Evolutionary conservation across 2,888 invertebrate species (phyloP).

Genomic region (Podabrus alpinus): DNA sequence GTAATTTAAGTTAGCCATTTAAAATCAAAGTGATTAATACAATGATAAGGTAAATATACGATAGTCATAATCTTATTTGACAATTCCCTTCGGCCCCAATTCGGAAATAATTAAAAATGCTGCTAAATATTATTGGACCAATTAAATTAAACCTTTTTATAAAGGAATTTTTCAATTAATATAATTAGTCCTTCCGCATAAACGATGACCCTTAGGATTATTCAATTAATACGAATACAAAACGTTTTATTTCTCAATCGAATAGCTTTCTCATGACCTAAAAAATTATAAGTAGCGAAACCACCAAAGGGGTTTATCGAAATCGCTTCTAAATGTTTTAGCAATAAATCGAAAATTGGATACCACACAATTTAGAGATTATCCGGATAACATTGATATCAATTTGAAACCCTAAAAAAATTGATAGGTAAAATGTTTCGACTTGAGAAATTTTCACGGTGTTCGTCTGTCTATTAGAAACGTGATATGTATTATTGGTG

Average conservation of each 20-base stretch:
- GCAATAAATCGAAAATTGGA: not conserved
- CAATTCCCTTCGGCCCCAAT: not conserved
- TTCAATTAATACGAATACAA: not conserved
- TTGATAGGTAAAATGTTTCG: not conserved
- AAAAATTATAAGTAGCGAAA: not conserved
- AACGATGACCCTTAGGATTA: not conserved
- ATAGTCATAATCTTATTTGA: not conserved
- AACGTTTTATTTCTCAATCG: not conserved
- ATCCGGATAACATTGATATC: not conserved
- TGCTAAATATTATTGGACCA: not conserved
- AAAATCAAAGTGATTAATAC: not conserved
- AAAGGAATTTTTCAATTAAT: not conserved
- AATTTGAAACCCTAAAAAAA: not conserved
- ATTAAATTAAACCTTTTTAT: not conserved
- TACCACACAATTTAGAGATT: not conserved
- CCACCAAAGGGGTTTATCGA: not conserved
- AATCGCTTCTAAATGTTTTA: not conserved
- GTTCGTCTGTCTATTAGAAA: not conserved
- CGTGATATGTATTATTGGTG: not conserved
- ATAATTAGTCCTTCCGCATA: not conserved
- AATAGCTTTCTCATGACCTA: not conserved
- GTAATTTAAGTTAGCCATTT: conserved; percentile 2
- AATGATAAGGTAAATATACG: not conserved
- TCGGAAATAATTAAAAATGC: not conserved
- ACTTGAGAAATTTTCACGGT: not conserved